These are phyloP conservation scores for Pachyseris speciosa DNA, from an alignment of 64 coral and sea anemone species.

Conservation along the genomic window DNA sequence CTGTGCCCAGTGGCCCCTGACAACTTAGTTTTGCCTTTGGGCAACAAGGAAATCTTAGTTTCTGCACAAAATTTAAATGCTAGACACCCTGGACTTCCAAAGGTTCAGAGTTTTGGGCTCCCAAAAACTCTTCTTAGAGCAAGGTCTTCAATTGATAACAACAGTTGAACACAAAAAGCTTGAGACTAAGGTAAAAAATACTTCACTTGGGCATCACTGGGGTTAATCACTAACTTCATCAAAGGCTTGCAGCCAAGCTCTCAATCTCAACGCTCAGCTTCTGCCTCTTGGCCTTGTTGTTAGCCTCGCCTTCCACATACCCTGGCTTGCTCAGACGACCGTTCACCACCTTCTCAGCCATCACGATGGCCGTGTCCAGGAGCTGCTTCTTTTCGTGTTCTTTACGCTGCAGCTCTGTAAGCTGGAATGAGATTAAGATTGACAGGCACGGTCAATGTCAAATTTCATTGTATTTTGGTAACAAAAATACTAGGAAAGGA, in stretches of 20 bases:
- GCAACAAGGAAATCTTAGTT: no score
- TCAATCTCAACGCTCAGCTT: slow-evolving; percentile 92
- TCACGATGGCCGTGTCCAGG: slow-evolving; percentile 82
- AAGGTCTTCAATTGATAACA: no score
- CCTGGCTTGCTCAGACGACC: slow-evolving; percentile 87
- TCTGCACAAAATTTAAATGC: no score
- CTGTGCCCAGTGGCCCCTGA: no score
- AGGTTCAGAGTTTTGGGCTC: no score
- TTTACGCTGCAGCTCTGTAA: slow-evolving; percentile 91
- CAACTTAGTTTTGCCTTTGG: no score
- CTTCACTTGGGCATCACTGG: slow-evolving; percentile 3
- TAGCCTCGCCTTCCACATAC: slow-evolving; percentile 85
- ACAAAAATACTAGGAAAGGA: no score
- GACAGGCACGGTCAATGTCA: no score
- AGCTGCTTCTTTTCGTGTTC: slow-evolving; percentile 87
- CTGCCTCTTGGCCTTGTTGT: slow-evolving; percentile 87
- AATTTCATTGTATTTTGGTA: no score
- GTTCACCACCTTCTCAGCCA: slow-evolving; percentile 94
- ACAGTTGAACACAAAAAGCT: background rate
- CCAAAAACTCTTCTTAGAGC: no score
- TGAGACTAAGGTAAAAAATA: background rate
- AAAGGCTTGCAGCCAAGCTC: slow-evolving; percentile 81
- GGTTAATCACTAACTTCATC: slow-evolving; percentile 27
- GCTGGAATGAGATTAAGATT: slow-evolving; percentile 35
- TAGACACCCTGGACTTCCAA: no score